phyloP scores from a whole-genome alignment of 2,113 vertebrate genomes.

The Nymphicus hollandicus region DNA sequence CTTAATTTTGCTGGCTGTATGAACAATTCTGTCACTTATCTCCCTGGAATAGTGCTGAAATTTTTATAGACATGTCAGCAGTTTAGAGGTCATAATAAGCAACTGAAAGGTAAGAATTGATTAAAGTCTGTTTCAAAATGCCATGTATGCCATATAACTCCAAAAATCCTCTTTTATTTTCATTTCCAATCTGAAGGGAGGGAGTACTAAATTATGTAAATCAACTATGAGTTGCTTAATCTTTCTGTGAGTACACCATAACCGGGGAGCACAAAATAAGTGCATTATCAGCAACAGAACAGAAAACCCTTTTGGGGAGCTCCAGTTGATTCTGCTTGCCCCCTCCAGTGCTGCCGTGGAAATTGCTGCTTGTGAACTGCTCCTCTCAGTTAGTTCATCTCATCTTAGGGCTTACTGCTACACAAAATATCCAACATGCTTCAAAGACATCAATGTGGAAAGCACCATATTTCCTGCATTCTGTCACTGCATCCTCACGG shows the following conservation, averaged over 20 bases:
- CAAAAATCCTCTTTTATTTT: slow-evolving; percentile 26
- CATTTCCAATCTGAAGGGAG: slow-evolving; percentile 5
- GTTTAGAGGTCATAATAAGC: slow-evolving; percentile 44
- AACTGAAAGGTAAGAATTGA: not conserved
- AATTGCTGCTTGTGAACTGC: not conserved
- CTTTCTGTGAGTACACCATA: slow-evolving; percentile 2
- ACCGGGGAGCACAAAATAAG: slow-evolving; percentile 27
- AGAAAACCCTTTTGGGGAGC: slow-evolving; percentile 36
- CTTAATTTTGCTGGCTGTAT: slow-evolving; percentile 10
- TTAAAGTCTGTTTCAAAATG: slow-evolving; percentile 36
- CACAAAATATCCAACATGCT: not conserved
- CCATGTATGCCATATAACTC: not conserved
- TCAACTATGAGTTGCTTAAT: slow-evolving; percentile 55
- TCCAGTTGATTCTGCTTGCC: slow-evolving; percentile 26
- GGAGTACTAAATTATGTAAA: slow-evolving; percentile 64
- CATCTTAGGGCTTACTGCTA: not conserved
- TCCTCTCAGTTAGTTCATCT: not conserved
- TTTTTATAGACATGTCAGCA: slow-evolving; percentile 9
- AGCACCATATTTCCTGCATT: not conserved
- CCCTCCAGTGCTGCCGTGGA: not conserved
- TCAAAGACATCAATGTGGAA: not conserved
- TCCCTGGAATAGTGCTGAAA: not conserved
- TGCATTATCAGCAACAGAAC: slow-evolving; percentile 55
- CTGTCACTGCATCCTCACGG: not conserved
- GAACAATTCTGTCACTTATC: not conserved